These are phyloP conservation scores for Charanyca ferruginea DNA, from an alignment of 2,888 invertebrate genomes.

Conservation along the genomic window DNA sequence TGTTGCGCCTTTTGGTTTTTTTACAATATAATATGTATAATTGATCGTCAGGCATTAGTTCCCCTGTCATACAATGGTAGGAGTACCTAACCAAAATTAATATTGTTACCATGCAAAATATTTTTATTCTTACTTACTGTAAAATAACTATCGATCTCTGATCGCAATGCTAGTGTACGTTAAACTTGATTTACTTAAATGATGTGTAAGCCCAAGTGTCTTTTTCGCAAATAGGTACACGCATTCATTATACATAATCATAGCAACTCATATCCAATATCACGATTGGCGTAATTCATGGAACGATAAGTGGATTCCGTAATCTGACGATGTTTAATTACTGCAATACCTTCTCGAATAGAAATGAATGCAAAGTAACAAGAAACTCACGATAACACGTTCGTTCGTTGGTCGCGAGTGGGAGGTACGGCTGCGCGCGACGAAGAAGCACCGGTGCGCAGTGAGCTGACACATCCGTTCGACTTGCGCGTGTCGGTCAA, in stretches of 20 bases:
- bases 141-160: conserved; percentile 3
- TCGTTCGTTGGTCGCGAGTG: conserved; percentile 82
- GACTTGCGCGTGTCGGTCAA: conserved; percentile 90
- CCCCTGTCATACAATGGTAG: not conserved
- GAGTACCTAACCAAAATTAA: too few relatives aligned
- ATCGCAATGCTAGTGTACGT: conserved; percentile 1
- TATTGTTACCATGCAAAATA: not conserved
- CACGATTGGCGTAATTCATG: conserved; percentile 74
- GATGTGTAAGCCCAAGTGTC: conserved; percentile 13
- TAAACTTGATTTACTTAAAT: conserved; percentile 6
- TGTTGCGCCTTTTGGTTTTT: not conserved
- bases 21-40: not conserved
- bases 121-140: not conserved
- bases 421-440: conserved; percentile 87
- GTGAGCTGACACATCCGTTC: conserved; percentile 89
- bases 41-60: not conserved
- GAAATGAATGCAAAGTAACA: conserved; percentile 87
- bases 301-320: conserved; percentile 80
- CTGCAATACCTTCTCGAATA: conserved; percentile 78
- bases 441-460: conserved; percentile 86
- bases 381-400: conserved; percentile 87
- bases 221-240: conserved; percentile 28
- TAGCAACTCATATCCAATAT: conserved; percentile 67
- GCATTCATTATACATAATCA: conserved; percentile 30
- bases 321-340: conserved; percentile 84